phyloP scores from a whole-genome alignment of 1,140 invertebrate species.

The Eupeodes corollae region DNA sequence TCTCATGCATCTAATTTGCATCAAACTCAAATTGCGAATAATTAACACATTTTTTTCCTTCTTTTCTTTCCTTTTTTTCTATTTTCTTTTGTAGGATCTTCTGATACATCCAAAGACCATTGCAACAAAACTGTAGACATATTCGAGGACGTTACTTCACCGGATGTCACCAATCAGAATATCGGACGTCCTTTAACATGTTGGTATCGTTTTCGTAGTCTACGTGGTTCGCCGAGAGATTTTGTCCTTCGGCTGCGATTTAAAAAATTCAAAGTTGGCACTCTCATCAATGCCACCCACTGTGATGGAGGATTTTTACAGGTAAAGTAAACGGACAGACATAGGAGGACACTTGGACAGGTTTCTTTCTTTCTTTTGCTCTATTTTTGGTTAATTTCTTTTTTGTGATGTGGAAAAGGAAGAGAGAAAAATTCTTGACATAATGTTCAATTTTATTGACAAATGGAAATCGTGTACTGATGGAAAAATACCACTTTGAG shows the following conservation, averaged over 20 bases:
- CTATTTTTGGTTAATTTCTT: background rate
- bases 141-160: constrained; percentile 79
- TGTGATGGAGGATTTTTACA: constrained; percentile 78
- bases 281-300: constrained; percentile 69
- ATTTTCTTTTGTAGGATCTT: constrained; percentile 10
- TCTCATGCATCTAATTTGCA: too few species aligned
- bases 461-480: too few species aligned
- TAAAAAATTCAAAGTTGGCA: constrained; percentile 85
- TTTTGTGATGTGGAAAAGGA: too few species aligned
- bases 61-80: too few species aligned
- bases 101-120: constrained; percentile 45
- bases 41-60: too few species aligned
- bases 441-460: background rate
- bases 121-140: constrained; percentile 89
- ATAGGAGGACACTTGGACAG: background rate
- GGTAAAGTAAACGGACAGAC: constrained; percentile 41
- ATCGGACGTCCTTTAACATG: constrained; percentile 73
- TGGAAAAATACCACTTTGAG: background rate
- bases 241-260: constrained; percentile 81
- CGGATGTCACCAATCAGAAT: constrained; percentile 69
- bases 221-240: constrained; percentile 69
- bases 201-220: constrained; percentile 76
- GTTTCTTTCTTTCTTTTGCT: background rate
- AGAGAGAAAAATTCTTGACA: background rate
- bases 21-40: too few species aligned